Conservation (phyloP, 2,888 invertebrate species). For the Choreutis nemorana region DNA sequence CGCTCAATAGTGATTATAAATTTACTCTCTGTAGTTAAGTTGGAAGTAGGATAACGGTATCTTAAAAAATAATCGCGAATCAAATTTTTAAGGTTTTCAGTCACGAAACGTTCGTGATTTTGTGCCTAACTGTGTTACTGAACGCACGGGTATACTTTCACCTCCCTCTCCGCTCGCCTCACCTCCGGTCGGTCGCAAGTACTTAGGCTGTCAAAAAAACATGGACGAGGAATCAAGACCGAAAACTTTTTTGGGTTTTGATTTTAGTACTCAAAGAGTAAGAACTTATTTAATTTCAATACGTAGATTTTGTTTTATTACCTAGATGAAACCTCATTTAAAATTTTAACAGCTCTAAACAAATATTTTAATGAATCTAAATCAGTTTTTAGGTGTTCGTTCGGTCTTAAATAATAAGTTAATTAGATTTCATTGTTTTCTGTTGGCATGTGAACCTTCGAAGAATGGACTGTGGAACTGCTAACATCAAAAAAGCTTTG, state of each 20-base stretch:
- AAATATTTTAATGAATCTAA: too few species aligned
- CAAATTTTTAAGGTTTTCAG: slow-evolving; percentile 22
- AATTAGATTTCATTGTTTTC: too few species aligned
- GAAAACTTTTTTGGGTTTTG: slow-evolving; percentile 80
- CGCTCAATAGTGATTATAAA: slow-evolving; percentile 21
- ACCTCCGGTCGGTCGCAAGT: too few species aligned
- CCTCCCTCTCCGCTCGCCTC: slow-evolving; percentile 20
- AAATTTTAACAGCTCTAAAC: too few species aligned
- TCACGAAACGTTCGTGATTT: slow-evolving; percentile 24
- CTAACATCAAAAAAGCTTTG: too few species aligned
- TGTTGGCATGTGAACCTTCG: too few species aligned
- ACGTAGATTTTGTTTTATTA: too few species aligned
- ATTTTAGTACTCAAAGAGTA: slow-evolving; percentile 90
- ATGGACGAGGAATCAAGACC: slow-evolving; percentile 43
- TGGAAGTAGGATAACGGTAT: slow-evolving; percentile 26
- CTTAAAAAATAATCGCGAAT: slow-evolving; percentile 25
- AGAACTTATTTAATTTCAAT: slow-evolving; percentile 23
- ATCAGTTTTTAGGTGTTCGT: too few species aligned
- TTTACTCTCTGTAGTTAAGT: slow-evolving; percentile 14
- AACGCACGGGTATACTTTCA: slow-evolving; percentile 23
- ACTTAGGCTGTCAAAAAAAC: slow-evolving; percentile 50
- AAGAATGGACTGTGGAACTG: too few species aligned
- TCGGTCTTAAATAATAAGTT: too few species aligned
- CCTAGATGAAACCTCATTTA: too few species aligned
- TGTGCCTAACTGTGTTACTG: slow-evolving; percentile 14